These are phyloP conservation scores for Pavo muticus DNA, from an alignment of 2,113 vertebrate species.

Conservation along the genomic window DNA sequence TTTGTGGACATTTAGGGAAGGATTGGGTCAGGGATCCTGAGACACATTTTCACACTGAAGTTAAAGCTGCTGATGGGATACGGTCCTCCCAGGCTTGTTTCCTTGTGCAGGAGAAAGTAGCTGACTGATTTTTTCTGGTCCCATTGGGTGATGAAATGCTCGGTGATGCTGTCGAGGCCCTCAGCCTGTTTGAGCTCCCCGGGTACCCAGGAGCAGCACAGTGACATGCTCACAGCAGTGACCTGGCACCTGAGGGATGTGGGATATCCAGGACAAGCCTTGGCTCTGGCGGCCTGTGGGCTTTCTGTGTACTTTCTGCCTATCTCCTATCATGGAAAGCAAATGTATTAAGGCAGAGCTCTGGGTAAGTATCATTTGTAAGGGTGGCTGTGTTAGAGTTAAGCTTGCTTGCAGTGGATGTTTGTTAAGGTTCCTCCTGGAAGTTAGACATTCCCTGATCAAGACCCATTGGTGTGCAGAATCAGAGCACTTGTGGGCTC, in stretches of 20 bases:
- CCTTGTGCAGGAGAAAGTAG: not conserved
- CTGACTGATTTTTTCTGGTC: not conserved
- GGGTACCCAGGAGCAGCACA: not conserved
- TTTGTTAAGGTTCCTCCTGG: not conserved
- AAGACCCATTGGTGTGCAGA: not conserved
- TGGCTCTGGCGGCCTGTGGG: not conserved
- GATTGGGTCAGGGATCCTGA: not conserved
- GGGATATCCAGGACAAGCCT: not conserved
- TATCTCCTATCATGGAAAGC: not conserved
- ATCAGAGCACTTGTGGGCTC: accelerated
- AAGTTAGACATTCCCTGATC: not conserved
- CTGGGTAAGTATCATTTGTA: not conserved
- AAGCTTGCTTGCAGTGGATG: not conserved
- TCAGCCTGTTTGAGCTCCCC: not conserved
- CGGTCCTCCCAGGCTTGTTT: not conserved
- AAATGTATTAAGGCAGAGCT: not conserved
- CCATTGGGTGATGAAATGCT: not conserved
- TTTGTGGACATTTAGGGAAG: not conserved
- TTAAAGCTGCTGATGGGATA: not conserved
- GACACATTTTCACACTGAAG: not conserved
- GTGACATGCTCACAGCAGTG: not conserved
- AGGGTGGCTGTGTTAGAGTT: not conserved
- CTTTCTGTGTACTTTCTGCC: not conserved
- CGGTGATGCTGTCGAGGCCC: not conserved
- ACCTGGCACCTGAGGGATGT: not conserved